These are phyloP conservation scores for Oreochromis mossambicus DNA, from an alignment of 2,797 vertebrate species.

Conservation along the genomic window DNA sequence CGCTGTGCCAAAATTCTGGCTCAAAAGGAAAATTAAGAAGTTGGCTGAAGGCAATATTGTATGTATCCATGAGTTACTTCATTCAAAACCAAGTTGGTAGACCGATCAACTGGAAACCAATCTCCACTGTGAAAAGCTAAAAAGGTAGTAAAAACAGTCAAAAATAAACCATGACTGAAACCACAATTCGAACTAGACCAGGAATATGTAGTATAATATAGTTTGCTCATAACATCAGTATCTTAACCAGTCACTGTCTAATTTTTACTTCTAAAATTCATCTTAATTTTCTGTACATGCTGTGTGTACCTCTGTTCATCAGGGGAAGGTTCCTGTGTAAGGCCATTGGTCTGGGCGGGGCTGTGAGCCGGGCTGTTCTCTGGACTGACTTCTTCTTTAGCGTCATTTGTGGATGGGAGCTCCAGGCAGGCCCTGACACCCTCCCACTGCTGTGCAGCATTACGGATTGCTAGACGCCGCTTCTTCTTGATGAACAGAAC, in stretches of 20 bases:
- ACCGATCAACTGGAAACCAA: background rate
- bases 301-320: slow-evolving; percentile 85
- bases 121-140: fast-evolving
- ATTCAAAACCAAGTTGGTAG: background rate
- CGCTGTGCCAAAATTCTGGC: background rate
- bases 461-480: slow-evolving; percentile 88
- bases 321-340: slow-evolving; percentile 77
- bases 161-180: background rate
- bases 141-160: background rate
- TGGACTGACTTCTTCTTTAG: slow-evolving; percentile 80
- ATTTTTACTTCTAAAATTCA: background rate
- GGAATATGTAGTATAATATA: background rate
- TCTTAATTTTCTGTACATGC: background rate
- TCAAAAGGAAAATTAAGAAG: background rate
- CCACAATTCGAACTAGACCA: background rate
- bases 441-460: slow-evolving; percentile 92
- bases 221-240: background rate
- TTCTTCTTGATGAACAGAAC: slow-evolving; percentile 81
- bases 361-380: slow-evolving; percentile 81
- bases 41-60: background rate
- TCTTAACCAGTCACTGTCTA: background rate
- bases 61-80: background rate
- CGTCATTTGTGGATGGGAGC: slow-evolving; percentile 76
- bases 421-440: slow-evolving; percentile 71
- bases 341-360: slow-evolving; percentile 80